These are phyloP conservation scores for Gymnoscopelus microlampas DNA, from an alignment of 2,797 vertebrate genomes.

Conservation along the genomic window DNA sequence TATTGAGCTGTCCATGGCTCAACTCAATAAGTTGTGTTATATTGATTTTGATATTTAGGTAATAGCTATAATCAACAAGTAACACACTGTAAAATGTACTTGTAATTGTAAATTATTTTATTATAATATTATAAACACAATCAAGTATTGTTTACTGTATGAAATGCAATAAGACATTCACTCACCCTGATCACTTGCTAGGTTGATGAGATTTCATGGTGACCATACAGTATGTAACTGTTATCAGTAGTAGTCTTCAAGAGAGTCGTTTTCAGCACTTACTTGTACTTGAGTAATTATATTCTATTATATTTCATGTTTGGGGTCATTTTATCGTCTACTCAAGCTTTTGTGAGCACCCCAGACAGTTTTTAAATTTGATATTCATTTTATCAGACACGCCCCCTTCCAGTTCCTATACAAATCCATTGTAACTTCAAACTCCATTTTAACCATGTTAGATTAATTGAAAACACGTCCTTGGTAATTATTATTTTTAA, in stretches of 20 bases:
- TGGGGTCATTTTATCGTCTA: too few relatives aligned
- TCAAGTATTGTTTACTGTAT: not conserved
- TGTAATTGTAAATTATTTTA: too few relatives aligned
- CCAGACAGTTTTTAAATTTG: too few relatives aligned
- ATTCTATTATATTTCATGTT: too few relatives aligned
- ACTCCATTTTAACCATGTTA: too few relatives aligned
- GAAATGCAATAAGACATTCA: not conserved
- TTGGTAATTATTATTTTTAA: too few relatives aligned
- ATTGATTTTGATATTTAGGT: not conserved
- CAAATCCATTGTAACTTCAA: too few relatives aligned
- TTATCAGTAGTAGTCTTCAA: not conserved
- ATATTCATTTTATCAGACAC: too few relatives aligned
- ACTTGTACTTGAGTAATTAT: too few relatives aligned
- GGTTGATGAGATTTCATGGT: not conserved
- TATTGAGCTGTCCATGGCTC: not conserved
- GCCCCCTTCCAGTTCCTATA: too few relatives aligned
- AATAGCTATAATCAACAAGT: not conserved
- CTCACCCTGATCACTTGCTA: not conserved
- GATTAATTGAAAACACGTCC: not conserved
- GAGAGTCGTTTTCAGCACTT: too few relatives aligned
- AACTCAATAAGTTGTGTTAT: not conserved
- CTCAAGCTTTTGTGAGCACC: too few relatives aligned
- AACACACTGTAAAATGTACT: not conserved
- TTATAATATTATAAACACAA: not conserved
- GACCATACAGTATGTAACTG: not conserved